A percentile compares a stretch with the other conserved stretches of the same genome.
phyloP scores from a whole-genome alignment of 2,113 vertebrate species.

The Pollimyrus isidori region DNA sequence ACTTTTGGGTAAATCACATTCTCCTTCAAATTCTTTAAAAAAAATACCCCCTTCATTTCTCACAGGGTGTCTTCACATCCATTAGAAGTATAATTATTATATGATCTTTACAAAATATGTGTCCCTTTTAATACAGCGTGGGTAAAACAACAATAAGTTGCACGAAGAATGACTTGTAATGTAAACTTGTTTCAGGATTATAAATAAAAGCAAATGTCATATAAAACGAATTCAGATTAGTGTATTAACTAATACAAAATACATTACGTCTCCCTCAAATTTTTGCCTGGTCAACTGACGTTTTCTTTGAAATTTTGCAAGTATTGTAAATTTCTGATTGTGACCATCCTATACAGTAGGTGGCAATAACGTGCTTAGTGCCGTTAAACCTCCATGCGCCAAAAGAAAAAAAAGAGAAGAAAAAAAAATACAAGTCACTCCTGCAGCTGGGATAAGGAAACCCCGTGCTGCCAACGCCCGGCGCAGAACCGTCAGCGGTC shows the following conservation, averaged over 20 bases:
- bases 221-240: neutral
- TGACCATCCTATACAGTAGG: neutral
- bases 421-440: constrained; percentile 33
- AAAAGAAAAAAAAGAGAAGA: neutral
- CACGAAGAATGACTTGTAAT: neutral
- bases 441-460: constrained; percentile 45
- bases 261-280: neutral
- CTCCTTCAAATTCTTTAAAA: neutral
- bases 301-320: neutral
- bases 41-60: neutral
- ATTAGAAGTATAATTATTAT: neutral
- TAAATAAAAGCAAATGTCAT: neutral
- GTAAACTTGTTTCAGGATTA: neutral
- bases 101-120: neutral
- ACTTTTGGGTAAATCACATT: neutral
- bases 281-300: neutral
- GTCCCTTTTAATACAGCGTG: neutral
- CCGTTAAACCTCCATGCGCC: no score
- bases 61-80: neutral
- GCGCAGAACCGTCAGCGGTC: constrained; percentile 17
- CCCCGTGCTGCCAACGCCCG: constrained; percentile 62
- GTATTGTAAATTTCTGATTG: neutral
- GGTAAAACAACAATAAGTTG: neutral
- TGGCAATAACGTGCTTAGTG: neutral
- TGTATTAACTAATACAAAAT: neutral